Percentiles rank a stretch among this genome's conserved stretches.
phyloP scores from a whole-genome alignment of 2,888 invertebrate species.

The Lycia hirtaria region DNA sequence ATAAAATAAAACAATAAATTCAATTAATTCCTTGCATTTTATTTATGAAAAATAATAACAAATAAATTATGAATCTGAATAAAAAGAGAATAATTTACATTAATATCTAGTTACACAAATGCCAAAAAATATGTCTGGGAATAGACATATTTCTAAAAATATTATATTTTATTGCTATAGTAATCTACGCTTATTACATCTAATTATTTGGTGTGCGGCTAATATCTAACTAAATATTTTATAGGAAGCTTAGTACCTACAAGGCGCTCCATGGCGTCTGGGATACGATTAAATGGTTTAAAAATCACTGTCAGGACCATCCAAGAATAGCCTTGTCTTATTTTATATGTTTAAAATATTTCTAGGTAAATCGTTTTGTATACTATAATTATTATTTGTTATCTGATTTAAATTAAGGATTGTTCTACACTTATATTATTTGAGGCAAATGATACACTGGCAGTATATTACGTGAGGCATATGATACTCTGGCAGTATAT shows the following conservation, averaged over 20 bases:
- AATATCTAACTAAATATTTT: constrained; percentile 4
- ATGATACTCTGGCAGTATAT: too few relatives aligned
- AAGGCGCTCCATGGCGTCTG: constrained; percentile 12
- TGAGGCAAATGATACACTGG: too few relatives aligned
- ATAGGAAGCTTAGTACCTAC: constrained; percentile 12
- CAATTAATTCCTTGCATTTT: constrained; percentile 31
- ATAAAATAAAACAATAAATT: constrained; percentile 7
- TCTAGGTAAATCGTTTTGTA: too few relatives aligned
- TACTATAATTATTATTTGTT: too few relatives aligned
- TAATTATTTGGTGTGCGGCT: constrained; percentile 44
- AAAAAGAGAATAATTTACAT: constrained; percentile 40
- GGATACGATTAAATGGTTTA: not conserved
- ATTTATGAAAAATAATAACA: constrained; percentile 51
- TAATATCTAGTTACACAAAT: constrained; percentile 49
- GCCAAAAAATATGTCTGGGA: constrained; percentile 46
- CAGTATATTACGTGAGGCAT: too few relatives aligned
- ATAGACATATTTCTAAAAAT: constrained; percentile 22
- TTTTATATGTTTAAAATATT: not conserved
- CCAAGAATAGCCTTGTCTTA: not conserved
- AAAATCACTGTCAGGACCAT: constrained; percentile 3
- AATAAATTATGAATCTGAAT: constrained; percentile 49
- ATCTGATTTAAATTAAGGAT: too few relatives aligned
- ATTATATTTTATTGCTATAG: constrained; percentile 11
- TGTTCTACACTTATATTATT: too few relatives aligned
- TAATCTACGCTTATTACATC: constrained; percentile 25